Conservation (phyloP, 1,140 invertebrate species). For the Fopius arisanus region DNA sequence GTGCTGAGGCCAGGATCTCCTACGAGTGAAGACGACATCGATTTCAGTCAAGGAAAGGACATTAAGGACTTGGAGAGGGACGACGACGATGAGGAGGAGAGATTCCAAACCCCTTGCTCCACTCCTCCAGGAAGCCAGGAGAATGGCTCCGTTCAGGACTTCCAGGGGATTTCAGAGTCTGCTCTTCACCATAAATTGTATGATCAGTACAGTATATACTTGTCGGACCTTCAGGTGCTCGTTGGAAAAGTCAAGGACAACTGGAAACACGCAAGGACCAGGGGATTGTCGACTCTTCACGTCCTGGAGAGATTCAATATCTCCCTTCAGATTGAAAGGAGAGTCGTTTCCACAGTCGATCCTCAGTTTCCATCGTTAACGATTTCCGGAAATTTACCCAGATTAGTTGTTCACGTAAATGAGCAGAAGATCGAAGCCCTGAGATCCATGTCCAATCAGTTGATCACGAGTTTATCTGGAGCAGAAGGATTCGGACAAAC, state of each 20-base stretch:
- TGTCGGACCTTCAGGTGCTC: constrained; percentile 88
- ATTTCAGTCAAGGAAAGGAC: constrained; percentile 25
- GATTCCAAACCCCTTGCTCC: constrained; percentile 91
- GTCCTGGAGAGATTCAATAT: constrained; percentile 92
- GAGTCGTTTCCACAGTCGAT: constrained; percentile 83
- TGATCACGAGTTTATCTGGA: constrained; percentile 50
- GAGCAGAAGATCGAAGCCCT: constrained; percentile 83
- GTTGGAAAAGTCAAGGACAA: constrained; percentile 88
- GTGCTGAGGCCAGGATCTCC: constrained; percentile 45
- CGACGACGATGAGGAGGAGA: constrained; percentile 64
- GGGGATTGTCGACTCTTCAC: constrained; percentile 84
- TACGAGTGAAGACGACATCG: constrained; percentile 42
- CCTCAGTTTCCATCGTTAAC: constrained; percentile 85
- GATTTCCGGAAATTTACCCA: constrained; percentile 84
- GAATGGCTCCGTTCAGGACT: constrained; percentile 66
- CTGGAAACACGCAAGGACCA: constrained; percentile 86
- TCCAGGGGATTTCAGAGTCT: constrained; percentile 68
- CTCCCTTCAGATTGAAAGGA: constrained; percentile 78
- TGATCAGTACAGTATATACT: constrained; percentile 83
- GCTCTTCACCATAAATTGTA: constrained; percentile 79
- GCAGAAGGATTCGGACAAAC: not conserved
- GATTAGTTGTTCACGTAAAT: constrained; percentile 88
- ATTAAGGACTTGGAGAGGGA: constrained; percentile 34
- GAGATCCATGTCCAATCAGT: constrained; percentile 58
- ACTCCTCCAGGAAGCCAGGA: constrained; percentile 85